Evolutionary conservation across 2,797 vertebrate species (phyloP), one percentile per base, ranked within the genome.

Genomic region (Mormyrus hasselquistii): DNA sequence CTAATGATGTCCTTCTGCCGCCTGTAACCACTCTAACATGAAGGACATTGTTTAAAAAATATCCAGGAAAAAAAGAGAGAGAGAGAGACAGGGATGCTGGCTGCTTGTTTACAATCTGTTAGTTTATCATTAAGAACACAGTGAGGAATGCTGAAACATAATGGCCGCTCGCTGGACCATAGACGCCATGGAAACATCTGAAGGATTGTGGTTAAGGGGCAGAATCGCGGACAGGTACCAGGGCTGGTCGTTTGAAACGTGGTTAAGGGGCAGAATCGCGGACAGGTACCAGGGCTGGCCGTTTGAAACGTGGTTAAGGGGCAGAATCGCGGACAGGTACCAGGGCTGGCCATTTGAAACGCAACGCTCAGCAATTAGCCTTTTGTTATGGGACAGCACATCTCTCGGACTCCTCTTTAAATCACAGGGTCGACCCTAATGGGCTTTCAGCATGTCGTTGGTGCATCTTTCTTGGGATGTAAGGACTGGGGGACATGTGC

Each of bases 1-100:
- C 98, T 99, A 99, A 99, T 98, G 98, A 99, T 98, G 98, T 99
- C 98, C 98, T 99, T 99, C 98, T 99, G 98, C 97, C 96, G 96
- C 95, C 97, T 97, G 97, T 98, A 99, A 99, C 98, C 99, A 99
- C 98, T 98, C 98, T 98, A 98, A 99, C 98, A 99, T 99, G 98
- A 99, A 99, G 98, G 98, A 99, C 98, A 98, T 98, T 98, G 98
- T 99, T 98, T 98, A 98, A 99, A 99, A 99, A 98, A 98, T 97
- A 98, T 97, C 93, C 91, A 93, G 91, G 92, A 95, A 96, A 95
- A 95, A 95, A 97, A 59, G 10, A 90, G 92, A 88, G 96, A 94
- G 95, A 95, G 14, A 90, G 10, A 90, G 91, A 88, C 95, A 94
- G 95, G 95, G 95, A 95, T 95, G 95, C 95, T 96, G 96, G 95